Evolutionary conservation across 2,888 invertebrate genomes (phyloP), one percentile per base, ranked within the genome.

Genomic region (Dicyrtoma fusca): DNA sequence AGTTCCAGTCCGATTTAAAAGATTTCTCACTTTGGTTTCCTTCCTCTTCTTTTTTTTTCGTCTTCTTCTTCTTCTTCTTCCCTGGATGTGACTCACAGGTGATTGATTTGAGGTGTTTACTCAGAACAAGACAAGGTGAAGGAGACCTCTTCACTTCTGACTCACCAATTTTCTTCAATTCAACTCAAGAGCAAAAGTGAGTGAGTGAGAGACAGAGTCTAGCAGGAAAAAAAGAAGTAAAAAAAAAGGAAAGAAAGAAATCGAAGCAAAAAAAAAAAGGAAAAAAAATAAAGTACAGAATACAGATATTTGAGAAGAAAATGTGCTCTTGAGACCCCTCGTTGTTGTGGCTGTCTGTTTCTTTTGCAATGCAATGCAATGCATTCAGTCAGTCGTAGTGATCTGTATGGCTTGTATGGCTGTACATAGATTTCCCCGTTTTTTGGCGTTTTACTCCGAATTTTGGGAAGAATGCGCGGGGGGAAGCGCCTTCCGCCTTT

Each of bases 61-160:
- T n/a, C 53, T 53, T 8, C 8, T 44, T 44, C 6, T 53, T 11
- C 8, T 6, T 44, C 10, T 49, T 14, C 17, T 11, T 49, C 14
- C 11, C 17, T 49, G 49, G 19, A 13, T 51, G n/a, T 26, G 34
- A 53, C 34, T 26, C 34, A 34, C 45, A 68, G 57, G 42, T 68
- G 68, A 68, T 68, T 68, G 66, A 66, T 66, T 66, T 66, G 66
- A 66, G 66, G 68, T 59, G 57, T 68, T 68, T 59, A 68, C 59
- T 53, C 47, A 64, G 55, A 66, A 55, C 45, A 47, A 64, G 57
- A 59, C 57, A 57, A 47, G 57, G 68, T 68, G 57, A 57, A 59
- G 57, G 68, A 57, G 68, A 66, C 61, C 53, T 65, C 66, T 66
- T 66, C 66, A 44, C 53, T 63, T 63, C 47, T 63, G 63, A 63